Evolutionary conservation across 2,797 vertebrate genomes (phyloP).

Genomic region (Spinibarbus caldwelli): DNA sequence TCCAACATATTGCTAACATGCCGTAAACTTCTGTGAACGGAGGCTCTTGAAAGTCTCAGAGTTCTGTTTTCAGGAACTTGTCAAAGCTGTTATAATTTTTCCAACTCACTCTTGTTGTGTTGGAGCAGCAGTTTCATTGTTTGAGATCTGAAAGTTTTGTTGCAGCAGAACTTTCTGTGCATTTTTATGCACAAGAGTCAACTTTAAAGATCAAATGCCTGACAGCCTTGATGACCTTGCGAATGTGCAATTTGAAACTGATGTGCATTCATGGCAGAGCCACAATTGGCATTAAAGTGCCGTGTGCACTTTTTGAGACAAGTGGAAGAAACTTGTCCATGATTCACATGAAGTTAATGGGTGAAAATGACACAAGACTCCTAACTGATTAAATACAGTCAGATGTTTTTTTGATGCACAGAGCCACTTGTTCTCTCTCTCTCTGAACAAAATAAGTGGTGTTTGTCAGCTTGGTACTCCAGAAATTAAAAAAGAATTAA

Average conservation of each 20-base stretch:
- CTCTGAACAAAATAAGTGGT: constrained; percentile 39
- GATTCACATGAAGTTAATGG: constrained; percentile 52
- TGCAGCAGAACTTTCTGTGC: constrained; percentile 19
- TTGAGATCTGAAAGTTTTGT: constrained; percentile 46
- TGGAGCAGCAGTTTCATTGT: constrained; percentile 52
- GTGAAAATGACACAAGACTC: constrained; percentile 47
- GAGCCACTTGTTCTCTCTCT: constrained; percentile 25
- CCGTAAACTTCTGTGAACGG: constrained; percentile 76
- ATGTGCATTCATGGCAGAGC: constrained; percentile 39
- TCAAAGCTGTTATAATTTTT: constrained; percentile 55
- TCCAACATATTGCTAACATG: constrained; percentile 74
- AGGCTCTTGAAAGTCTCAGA: constrained; percentile 64
- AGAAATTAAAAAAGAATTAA: constrained; percentile 39
- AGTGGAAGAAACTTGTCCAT: constrained; percentile 48
- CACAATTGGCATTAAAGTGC: constrained; percentile 31
- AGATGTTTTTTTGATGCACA: constrained; percentile 34
- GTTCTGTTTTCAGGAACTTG: constrained; percentile 65
- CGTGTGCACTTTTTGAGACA: constrained; percentile 32
- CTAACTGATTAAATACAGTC: constrained; percentile 49
- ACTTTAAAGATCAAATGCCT: constrained; percentile 38
- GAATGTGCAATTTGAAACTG: constrained; percentile 43
- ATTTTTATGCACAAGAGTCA: background rate
- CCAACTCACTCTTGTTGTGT: constrained; percentile 38
- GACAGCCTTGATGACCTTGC: constrained; percentile 52
- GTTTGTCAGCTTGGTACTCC: constrained; percentile 32